A percentile compares a stretch with the other conserved stretches of the same genome.
These are phyloP conservation scores for Dioctria rufipes DNA, from an alignment of 2,888 invertebrate genomes.

Conservation along the genomic window DNA sequence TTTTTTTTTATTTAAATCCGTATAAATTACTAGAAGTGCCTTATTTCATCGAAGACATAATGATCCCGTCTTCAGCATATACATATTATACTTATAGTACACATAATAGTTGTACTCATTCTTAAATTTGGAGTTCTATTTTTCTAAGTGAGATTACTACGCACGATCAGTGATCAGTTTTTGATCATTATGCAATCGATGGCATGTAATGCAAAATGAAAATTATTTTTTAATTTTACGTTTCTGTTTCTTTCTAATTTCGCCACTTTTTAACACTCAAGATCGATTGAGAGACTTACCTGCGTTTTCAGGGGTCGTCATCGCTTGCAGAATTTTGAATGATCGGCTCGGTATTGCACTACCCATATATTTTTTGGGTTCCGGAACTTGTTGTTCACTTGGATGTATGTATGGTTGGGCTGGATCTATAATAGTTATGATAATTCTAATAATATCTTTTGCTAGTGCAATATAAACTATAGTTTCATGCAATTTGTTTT, in stretches of 20 bases:
- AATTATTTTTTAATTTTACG: not conserved
- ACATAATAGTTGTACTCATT: not conserved
- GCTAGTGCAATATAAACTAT: too few relatives aligned
- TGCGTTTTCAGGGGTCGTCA: slow-evolving; percentile 80
- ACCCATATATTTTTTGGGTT: slow-evolving; percentile 83
- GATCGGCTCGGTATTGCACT: slow-evolving; percentile 86
- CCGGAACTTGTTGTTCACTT: slow-evolving; percentile 79
- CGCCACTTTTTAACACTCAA: too few relatives aligned
- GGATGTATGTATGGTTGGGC: slow-evolving; percentile 74
- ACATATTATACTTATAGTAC: not conserved
- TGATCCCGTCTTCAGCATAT: slow-evolving; percentile 1
- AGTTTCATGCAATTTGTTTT: too few relatives aligned
- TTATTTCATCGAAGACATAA: slow-evolving; percentile 25
- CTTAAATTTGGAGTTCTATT: not conserved
- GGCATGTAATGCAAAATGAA: slow-evolving; percentile 9
- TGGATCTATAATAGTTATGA: slow-evolving; percentile 63
- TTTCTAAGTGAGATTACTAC: not conserved
- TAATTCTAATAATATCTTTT: too few relatives aligned
- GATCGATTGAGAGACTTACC: slow-evolving; percentile 71
- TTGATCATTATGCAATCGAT: slow-evolving; percentile 23
- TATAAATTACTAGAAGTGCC: slow-evolving; percentile 4
- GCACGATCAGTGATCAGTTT: too few relatives aligned
- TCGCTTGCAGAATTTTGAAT: slow-evolving; percentile 84
- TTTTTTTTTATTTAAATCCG: not conserved
- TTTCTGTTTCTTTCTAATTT: too few relatives aligned